Percentiles rank a stretch among this genome's conserved stretches.
phyloP scores from a whole-genome alignment of 2,888 invertebrate species.

The Drosophila neonasuta region DNA sequence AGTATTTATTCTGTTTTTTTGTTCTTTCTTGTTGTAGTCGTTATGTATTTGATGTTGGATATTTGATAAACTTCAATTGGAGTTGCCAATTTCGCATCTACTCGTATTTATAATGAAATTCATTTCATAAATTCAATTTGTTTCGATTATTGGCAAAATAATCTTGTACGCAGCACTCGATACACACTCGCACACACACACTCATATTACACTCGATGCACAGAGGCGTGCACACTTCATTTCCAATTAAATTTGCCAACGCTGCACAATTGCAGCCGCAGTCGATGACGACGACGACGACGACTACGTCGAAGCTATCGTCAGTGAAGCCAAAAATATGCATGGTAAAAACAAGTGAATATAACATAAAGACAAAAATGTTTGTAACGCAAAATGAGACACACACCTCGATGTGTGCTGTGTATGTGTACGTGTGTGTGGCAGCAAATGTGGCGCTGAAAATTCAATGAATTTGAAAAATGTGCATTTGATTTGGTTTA shows the following conservation, averaged over 20 bases:
- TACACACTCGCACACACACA: slow-evolving; percentile 13
- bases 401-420: slow-evolving; percentile 1
- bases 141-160: slow-evolving; percentile 77
- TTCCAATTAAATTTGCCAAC: slow-evolving; percentile 76
- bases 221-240: slow-evolving; percentile 63
- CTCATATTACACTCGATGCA: slow-evolving; percentile 24
- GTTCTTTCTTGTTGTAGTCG: slow-evolving; percentile 7
- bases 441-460: slow-evolving; percentile 51
- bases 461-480: slow-evolving; percentile 76
- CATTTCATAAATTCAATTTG: slow-evolving; percentile 76
- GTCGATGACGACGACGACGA: slow-evolving; percentile 24
- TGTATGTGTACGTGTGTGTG: slow-evolving; percentile 1
- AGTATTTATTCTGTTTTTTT: neutral
- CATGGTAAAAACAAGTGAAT: slow-evolving; percentile 55
- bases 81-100: slow-evolving; percentile 53
- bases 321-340: slow-evolving; percentile 51
- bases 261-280: slow-evolving; percentile 62
- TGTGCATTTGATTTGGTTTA: slow-evolving; percentile 75
- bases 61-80: slow-evolving; percentile 70
- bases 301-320: slow-evolving; percentile 12
- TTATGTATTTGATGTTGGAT: slow-evolving; percentile 40
- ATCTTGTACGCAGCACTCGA: slow-evolving; percentile 58
- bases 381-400: slow-evolving; percentile 44
- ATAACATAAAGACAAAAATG: slow-evolving; percentile 61
- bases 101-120: slow-evolving; percentile 64